Evolutionary conservation across 1,140 invertebrate species (phyloP).

Genomic region (Apis cerana): DNA sequence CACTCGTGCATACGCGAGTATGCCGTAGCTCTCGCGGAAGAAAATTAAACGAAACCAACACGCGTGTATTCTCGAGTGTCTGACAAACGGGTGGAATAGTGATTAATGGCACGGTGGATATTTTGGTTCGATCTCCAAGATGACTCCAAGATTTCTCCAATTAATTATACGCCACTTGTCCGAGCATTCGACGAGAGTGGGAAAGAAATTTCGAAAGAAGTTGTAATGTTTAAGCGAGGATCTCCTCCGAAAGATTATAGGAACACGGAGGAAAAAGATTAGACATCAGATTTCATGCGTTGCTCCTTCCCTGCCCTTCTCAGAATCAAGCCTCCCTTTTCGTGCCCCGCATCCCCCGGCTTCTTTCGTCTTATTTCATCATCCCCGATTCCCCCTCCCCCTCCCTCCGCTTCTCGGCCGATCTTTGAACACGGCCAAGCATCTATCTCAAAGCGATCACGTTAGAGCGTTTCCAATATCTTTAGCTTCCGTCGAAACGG

Average conservation of each 20-base stretch:
- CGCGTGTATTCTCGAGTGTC: conserved; percentile 2
- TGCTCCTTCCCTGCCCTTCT: not conserved
- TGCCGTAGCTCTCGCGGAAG: conserved; percentile 1
- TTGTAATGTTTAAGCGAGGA: conserved; percentile 9
- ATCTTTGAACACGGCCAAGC: conserved; percentile 17
- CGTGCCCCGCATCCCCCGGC: not conserved
- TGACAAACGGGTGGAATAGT: conserved; percentile 22
- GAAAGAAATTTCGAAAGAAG: not conserved
- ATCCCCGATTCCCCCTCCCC: conserved; percentile 1
- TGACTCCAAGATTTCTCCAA: conserved; percentile 9
- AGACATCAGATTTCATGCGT: conserved; percentile 35
- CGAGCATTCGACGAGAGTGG: not conserved
- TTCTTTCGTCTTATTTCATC: conserved; percentile 25
- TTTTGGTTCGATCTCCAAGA: not conserved
- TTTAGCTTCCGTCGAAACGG: conserved; percentile 53
- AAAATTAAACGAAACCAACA: conserved; percentile 50
- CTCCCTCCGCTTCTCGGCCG: not conserved
- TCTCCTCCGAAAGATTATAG: conserved; percentile 25
- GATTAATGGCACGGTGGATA: conserved; percentile 37
- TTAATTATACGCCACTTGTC: not conserved
- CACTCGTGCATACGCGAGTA: conserved; percentile 28
- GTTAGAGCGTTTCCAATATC: conserved; percentile 54
- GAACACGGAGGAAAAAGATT: conserved; percentile 10
- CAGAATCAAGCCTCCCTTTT: conserved; percentile 8
- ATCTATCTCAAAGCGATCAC: conserved; percentile 52